Evolutionary conservation across 2,113 vertebrate species (phyloP), one percentile per base, ranked within the genome.

Genomic region (Onychostoma macrolepis): DNA sequence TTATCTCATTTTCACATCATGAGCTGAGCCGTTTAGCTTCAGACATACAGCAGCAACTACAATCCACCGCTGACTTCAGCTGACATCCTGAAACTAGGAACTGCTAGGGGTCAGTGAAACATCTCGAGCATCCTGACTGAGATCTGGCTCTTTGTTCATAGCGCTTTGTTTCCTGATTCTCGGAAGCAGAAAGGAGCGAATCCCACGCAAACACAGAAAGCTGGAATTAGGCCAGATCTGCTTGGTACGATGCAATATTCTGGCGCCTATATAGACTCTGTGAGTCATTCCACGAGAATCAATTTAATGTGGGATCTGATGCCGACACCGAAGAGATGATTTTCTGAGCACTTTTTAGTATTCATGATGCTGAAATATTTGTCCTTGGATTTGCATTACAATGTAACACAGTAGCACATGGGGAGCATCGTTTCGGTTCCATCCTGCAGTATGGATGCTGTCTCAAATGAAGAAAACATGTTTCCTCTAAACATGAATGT

Each of bases 381-480:
- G 50, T 21, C 19, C 0, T n/a, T 58, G 77, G 30, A 38, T 80
- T 58, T 80, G 33, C 21, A 80, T 80, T n/a, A 58, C 21, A 56
- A 19, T 79, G 76, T 36, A 36, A 5, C 45, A 53, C 19, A 33
- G 17, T 53, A 48, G 41, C 75, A 77, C 75, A 78, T 19, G 15
- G 26, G 45, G 75, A 50, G 45, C 45, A 79, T 56, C 8, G 13
- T 28, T 76, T 43, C 3, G 5, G 28, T 28, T 48, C 24, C 26
- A n/a, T 75, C 50, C 17, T 19, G 43, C n/a, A 9, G 43, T 17
- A 1, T 28, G 19, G 48, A 78, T 21, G 19, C 21, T 10, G 28
- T 77, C 43, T 28, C 43, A 9, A 28, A 86, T 87, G 80, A 85
- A 89, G 45, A 45, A 75, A 75, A 13, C n/a, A 28, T n/a, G 61